Conservation (phyloP, 2,113 vertebrate genomes). For the Natator depressus region DNA sequence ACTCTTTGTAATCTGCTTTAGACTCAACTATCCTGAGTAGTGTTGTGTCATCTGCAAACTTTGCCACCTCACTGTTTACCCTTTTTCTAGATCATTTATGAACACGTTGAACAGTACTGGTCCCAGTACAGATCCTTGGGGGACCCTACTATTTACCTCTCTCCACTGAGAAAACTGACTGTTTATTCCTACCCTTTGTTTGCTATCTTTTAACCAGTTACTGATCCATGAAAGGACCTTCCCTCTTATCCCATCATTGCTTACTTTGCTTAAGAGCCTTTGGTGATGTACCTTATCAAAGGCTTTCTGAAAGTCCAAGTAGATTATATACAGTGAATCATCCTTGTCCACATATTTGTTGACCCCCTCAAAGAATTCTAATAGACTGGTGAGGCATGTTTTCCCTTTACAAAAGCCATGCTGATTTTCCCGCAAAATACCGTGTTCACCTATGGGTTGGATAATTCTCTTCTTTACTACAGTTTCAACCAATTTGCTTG, state of each 20-base stretch:
- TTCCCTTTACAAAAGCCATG: background rate
- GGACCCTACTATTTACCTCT: background rate
- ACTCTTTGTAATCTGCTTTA: background rate
- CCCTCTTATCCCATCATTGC: background rate
- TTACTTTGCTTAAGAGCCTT: background rate
- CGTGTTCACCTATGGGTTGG: background rate
- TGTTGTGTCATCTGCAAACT: background rate
- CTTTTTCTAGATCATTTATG: background rate
- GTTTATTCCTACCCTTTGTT: background rate
- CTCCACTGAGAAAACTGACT: background rate
- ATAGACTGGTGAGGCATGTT: background rate
- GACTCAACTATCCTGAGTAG: background rate
- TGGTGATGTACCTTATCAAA: background rate
- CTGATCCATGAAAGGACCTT: background rate
- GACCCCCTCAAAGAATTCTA: background rate
- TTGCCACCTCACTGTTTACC: background rate
- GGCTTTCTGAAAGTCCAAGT: background rate
- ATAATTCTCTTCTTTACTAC: background rate
- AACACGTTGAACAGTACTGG: background rate
- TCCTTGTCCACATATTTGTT: background rate
- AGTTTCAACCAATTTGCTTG: background rate
- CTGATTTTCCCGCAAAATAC: background rate
- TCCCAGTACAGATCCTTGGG: background rate
- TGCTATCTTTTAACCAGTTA: background rate
- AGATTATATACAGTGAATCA: background rate